Percentiles rank a stretch among this genome's conserved stretches.
These are phyloP conservation scores for Germaria angustata DNA, from an alignment of 2,888 invertebrate genomes.

Conservation along the genomic window DNA sequence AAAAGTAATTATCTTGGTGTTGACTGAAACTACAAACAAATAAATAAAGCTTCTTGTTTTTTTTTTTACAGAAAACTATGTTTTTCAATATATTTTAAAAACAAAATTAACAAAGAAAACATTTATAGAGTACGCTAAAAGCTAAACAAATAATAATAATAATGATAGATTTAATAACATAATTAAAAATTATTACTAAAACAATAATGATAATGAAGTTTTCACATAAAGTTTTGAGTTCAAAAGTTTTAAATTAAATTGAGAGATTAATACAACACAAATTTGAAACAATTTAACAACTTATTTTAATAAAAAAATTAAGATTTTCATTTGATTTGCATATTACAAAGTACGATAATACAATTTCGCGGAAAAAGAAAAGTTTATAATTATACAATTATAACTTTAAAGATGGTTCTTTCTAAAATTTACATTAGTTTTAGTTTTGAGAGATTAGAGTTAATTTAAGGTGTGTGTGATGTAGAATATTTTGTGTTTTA, in stretches of 20 bases:
- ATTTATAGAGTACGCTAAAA: constrained; percentile 61
- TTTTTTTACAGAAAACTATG: constrained; percentile 66
- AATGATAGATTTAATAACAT: constrained; percentile 61
- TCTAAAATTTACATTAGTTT: constrained; percentile 35
- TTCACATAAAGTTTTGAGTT: too few relatives aligned
- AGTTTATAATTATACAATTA: constrained; percentile 5
- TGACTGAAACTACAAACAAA: constrained; percentile 53
- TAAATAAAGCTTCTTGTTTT: constrained; percentile 65
- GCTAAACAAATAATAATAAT: constrained; percentile 64
- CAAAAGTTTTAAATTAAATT: constrained; percentile 41
- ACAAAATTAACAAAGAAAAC: constrained; percentile 66
- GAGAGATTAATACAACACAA: constrained; percentile 59
- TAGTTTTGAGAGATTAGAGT: neutral
- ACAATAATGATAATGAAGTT: constrained; percentile 44
- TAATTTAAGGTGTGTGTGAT: neutral
- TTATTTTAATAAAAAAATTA: constrained; percentile 17
- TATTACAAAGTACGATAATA: constrained; percentile 46
- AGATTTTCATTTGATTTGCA: neutral
- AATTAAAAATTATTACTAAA: constrained; percentile 54
- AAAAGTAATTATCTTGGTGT: constrained; percentile 46
- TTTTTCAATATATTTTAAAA: constrained; percentile 64
- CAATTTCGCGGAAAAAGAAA: constrained; percentile 2
- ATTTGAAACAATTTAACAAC: constrained; percentile 34
- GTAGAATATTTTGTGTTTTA: constrained; percentile 4
- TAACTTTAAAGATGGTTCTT: constrained; percentile 5